These are phyloP conservation scores for Trichosurus vulpecula DNA, from an alignment of 2,797 vertebrate species.

Conservation along the genomic window DNA sequence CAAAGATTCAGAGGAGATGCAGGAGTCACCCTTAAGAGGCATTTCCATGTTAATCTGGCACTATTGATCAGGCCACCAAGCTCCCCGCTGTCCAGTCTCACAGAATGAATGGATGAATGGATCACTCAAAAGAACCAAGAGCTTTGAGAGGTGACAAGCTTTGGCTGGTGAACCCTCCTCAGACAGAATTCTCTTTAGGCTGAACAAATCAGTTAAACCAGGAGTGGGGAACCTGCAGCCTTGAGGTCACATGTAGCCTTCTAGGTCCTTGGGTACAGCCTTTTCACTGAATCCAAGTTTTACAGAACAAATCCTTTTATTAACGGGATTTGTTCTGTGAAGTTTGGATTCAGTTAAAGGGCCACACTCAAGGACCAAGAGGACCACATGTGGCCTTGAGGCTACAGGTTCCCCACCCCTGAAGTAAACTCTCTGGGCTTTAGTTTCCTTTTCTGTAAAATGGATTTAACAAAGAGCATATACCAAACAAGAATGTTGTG, in stretches of 20 bases:
- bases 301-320: too few relatives aligned
- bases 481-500: neutral
- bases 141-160: neutral
- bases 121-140: slow-evolving; percentile 6
- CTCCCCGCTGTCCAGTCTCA: slow-evolving; percentile 6
- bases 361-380: too few relatives aligned
- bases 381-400: too few relatives aligned
- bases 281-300: too few relatives aligned
- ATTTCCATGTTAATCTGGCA: slow-evolving; percentile 5
- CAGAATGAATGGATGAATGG: neutral
- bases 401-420: too few relatives aligned
- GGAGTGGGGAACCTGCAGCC: too few relatives aligned
- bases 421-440: neutral
- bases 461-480: neutral
- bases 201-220: slow-evolving; percentile 18
- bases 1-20: neutral
- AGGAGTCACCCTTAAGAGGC: slow-evolving; percentile 16
- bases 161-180: neutral
- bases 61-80: neutral
- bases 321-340: too few relatives aligned
- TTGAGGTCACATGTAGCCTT: too few relatives aligned
- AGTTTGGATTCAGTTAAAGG: too few relatives aligned
- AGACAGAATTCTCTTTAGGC: neutral
- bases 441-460: neutral
- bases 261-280: too few relatives aligned